Percentiles rank a stretch among this genome's conserved stretches.
Conservation (phyloP, 1,140 invertebrate genomes). For the Drosophila dunni region DNA sequence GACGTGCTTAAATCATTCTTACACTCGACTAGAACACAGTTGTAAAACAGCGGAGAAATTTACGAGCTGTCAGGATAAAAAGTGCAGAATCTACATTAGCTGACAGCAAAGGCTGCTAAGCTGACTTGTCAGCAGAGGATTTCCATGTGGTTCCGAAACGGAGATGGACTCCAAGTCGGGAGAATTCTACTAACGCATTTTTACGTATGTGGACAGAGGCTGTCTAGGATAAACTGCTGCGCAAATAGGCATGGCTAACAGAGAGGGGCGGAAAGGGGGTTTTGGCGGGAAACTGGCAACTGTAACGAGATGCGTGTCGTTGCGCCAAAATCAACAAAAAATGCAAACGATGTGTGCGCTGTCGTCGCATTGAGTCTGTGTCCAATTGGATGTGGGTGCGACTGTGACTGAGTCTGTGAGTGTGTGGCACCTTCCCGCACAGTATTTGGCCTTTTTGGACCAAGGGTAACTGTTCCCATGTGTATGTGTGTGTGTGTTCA, state of each 20-base stretch:
- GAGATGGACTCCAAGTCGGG: too few relatives aligned
- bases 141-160: slow-evolving; percentile 7
- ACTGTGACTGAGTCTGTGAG: slow-evolving; percentile 11
- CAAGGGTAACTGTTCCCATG: background rate
- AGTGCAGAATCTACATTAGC: slow-evolving; percentile 17
- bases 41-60: slow-evolving; percentile 12
- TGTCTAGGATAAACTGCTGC: slow-evolving; percentile 36
- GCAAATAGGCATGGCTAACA: slow-evolving; percentile 24
- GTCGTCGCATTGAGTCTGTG: slow-evolving; percentile 32
- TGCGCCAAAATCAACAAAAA: slow-evolving; percentile 80
- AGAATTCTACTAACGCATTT: background rate
- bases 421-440: slow-evolving; percentile 31
- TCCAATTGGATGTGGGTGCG: slow-evolving; percentile 11
- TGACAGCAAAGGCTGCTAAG: slow-evolving; percentile 30
- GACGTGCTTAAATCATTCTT: background rate
- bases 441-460: slow-evolving; percentile 20
- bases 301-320: slow-evolving; percentile 79
- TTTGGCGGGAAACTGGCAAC: background rate
- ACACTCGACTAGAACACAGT: background rate
- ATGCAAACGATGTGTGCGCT: slow-evolving; percentile 78
- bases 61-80: slow-evolving; percentile 6
- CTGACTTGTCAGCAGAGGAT: slow-evolving; percentile 40
- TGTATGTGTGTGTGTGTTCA: background rate
- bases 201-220: slow-evolving; percentile 21
- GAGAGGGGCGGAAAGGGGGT: background rate